Evolutionary conservation across 2,113 vertebrate genomes (phyloP).

Genomic region (Percina caprodes): DNA sequence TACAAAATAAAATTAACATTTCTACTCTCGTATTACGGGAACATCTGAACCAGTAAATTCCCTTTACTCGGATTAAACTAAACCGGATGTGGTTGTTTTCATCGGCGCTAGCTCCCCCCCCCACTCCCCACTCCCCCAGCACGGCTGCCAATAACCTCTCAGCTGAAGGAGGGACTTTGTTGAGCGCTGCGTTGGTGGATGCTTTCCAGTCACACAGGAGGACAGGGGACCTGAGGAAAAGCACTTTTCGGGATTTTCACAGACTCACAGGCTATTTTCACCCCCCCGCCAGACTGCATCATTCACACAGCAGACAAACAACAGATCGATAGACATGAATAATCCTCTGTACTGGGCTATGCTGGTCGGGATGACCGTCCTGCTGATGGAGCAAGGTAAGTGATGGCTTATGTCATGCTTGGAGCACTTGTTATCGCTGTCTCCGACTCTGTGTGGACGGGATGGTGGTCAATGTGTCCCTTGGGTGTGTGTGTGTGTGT

Average conservation of each 20-base stretch:
- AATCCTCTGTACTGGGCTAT: slow-evolving; percentile 84
- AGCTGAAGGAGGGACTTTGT: slow-evolving; percentile 78
- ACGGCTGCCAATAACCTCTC: slow-evolving; percentile 67
- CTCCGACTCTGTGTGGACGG: background rate
- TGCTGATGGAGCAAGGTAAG: slow-evolving; percentile 86
- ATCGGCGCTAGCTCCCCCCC: background rate
- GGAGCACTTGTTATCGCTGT: slow-evolving; percentile 45
- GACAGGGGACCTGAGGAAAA: slow-evolving; percentile 65
- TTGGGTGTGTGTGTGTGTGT: no score
- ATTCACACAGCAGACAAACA: slow-evolving; percentile 18
- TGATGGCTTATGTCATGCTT: slow-evolving; percentile 23
- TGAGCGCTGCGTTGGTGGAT: slow-evolving; percentile 72
- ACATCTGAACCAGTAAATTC: rapidly evolving
- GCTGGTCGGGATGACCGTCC: slow-evolving; percentile 80
- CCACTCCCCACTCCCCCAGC: background rate
- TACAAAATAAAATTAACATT: slow-evolving; percentile 40
- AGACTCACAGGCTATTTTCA: slow-evolving; percentile 43
- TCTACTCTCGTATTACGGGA: rapidly evolving
- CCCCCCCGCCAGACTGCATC: slow-evolving; percentile 2
- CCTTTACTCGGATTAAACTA: rapidly evolving
- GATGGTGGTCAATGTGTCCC: background rate
- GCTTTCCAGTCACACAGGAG: slow-evolving; percentile 58
- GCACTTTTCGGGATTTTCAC: slow-evolving; percentile 75
- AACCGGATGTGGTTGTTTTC: background rate
- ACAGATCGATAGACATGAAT: slow-evolving; percentile 70